A percentile compares a stretch with the other conserved stretches of the same genome.
Conservation (phyloP, 2,888 invertebrate genomes). For the Epinotia demarniana region DNA sequence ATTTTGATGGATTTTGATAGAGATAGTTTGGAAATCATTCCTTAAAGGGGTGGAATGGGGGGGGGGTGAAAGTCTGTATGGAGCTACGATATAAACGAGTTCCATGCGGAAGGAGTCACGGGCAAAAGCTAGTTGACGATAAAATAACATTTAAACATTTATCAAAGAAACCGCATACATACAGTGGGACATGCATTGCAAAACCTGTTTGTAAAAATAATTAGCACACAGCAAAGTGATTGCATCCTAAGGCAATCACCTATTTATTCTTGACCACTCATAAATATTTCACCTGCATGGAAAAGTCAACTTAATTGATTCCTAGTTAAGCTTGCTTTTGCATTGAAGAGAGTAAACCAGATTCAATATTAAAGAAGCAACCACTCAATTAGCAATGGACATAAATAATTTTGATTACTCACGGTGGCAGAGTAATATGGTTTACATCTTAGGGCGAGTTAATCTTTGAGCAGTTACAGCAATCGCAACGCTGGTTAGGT, state of each 20-base stretch:
- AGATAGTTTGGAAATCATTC: too few relatives aligned
- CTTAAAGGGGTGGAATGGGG: too few relatives aligned
- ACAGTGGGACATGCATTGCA: neutral
- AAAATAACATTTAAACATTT: neutral
- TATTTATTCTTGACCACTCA: conserved; percentile 5
- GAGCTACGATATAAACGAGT: too few relatives aligned
- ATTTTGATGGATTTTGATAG: too few relatives aligned
- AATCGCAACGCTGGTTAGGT: neutral
- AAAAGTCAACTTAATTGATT: neutral
- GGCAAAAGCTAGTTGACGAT: too few relatives aligned
- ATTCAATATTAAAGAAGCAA: conserved; percentile 9
- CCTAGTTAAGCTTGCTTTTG: neutral
- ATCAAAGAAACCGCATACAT: neutral
- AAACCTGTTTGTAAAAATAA: conserved; percentile 9
- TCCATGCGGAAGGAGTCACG: too few relatives aligned
- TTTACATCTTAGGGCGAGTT: conserved; percentile 18
- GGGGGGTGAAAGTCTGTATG: too few relatives aligned
- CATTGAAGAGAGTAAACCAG: neutral
- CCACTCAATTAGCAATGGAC: conserved; percentile 20
- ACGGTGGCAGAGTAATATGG: conserved; percentile 7
- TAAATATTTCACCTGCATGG: neutral
- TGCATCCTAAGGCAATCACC: neutral
- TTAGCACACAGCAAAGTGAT: conserved; percentile 2
- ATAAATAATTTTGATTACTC: conserved; percentile 22
- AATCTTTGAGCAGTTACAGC: neutral